Percentiles rank a stretch among this genome's conserved stretches.
Conservation (phyloP, 1,140 invertebrate species). For the Carcinoscorpius rotundicauda region DNA sequence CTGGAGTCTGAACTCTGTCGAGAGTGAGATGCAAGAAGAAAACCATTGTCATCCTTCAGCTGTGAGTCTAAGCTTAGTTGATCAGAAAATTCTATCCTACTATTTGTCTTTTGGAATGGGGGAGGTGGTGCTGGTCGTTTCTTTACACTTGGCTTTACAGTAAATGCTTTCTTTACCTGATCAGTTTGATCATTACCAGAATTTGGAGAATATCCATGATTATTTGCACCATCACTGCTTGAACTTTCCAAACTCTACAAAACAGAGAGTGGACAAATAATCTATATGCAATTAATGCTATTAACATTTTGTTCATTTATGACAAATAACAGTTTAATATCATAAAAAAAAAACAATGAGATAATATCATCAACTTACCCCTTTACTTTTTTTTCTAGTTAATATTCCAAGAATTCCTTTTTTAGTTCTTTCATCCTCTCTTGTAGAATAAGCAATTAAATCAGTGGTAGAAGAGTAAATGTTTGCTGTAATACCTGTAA, state of each 20-base stretch:
- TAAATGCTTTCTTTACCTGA: neutral
- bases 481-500: slow-evolving; percentile 14
- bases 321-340: too few relatives aligned
- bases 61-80: neutral
- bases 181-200: slow-evolving; percentile 30
- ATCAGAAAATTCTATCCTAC: neutral
- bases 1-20: slow-evolving; percentile 61
- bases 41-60: neutral
- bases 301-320: neutral
- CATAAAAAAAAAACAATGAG: neutral
- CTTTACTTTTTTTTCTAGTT: slow-evolving; percentile 13
- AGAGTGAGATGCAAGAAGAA: slow-evolving; percentile 42
- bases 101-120: slow-evolving; percentile 5
- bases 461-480: slow-evolving; percentile 13
- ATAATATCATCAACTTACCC: neutral
- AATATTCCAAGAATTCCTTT: slow-evolving; percentile 14
- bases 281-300: neutral
- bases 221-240: slow-evolving; percentile 31
- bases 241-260: neutral
- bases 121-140: slow-evolving; percentile 28
- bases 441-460: slow-evolving; percentile 9
- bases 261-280: neutral
- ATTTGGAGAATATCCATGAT: slow-evolving; percentile 34
- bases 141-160: slow-evolving; percentile 21
- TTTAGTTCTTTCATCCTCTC: slow-evolving; percentile 17